A percentile compares a stretch with the other conserved stretches of the same genome.
Evolutionary conservation across 2,888 invertebrate genomes (phyloP).

Genomic region (Netelia melanura): DNA sequence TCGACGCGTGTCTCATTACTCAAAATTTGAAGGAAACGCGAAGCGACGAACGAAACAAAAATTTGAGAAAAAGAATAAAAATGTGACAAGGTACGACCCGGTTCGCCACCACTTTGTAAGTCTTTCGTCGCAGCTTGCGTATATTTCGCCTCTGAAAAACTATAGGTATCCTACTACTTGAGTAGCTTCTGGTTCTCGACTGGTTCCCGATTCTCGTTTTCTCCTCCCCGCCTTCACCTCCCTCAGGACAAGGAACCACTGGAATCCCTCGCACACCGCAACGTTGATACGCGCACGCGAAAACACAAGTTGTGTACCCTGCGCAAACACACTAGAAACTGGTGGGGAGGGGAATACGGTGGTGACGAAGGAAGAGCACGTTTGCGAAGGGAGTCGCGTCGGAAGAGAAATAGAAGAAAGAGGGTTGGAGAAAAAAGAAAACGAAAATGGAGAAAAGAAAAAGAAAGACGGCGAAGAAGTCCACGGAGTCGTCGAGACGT

Average conservation of each 20-base stretch:
- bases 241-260: constrained; percentile 55
- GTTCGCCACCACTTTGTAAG: not conserved
- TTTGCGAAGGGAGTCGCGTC: constrained; percentile 40
- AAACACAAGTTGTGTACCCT: constrained; percentile 82
- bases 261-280: constrained; percentile 69
- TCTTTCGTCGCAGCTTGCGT: constrained; percentile 8
- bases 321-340: constrained; percentile 79
- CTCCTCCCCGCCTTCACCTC: constrained; percentile 46
- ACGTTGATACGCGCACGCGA: constrained; percentile 79
- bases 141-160: constrained; percentile 22
- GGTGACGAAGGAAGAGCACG: constrained; percentile 66
- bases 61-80: not conserved
- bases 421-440: constrained; percentile 48
- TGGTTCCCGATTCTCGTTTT: constrained; percentile 50
- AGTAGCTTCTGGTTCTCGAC: constrained; percentile 59
- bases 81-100: not conserved
- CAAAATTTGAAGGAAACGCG: not conserved
- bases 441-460: constrained; percentile 31
- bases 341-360: constrained; percentile 60
- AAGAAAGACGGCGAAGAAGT: constrained; percentile 63
- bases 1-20: not conserved
- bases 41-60: not conserved
- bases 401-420: constrained; percentile 57
- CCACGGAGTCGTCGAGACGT: constrained; percentile 81
- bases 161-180: constrained; percentile 28